Percentiles rank a stretch among this genome's conserved stretches.
phyloP scores from a whole-genome alignment of 2,797 vertebrate species.

The Acipenser oxyrinchus region DNA sequence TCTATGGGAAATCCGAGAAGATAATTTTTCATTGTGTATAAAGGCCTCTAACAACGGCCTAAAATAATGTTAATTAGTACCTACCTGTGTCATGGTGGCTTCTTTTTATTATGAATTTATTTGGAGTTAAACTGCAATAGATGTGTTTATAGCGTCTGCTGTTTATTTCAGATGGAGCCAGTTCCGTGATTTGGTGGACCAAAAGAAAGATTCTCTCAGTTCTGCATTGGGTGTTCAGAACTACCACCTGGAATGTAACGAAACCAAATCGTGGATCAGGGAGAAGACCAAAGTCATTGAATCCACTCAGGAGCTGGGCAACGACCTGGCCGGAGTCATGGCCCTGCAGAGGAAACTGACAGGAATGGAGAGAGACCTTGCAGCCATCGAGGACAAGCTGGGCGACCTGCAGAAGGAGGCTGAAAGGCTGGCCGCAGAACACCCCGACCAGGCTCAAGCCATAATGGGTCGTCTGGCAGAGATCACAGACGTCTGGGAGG shows the following conservation, averaged over 20 bases:
- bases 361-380: slow-evolving; percentile 91
- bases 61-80: no score
- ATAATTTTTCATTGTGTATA: no score
- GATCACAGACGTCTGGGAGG: slow-evolving; percentile 85
- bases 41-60: no score
- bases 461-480: slow-evolving; percentile 81
- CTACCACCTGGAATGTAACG: slow-evolving; percentile 96
- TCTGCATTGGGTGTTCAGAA: slow-evolving; percentile 95
- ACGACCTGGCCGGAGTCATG: slow-evolving; percentile 91
- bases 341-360: slow-evolving; percentile 94
- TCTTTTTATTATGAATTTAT: no score
- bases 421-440: slow-evolving; percentile 76
- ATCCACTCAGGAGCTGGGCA: slow-evolving; percentile 94
- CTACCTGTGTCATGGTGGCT: no score
- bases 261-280: slow-evolving; percentile 98
- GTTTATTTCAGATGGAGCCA: slow-evolving; percentile 78
- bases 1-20: no score
- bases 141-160: background rate
- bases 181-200: slow-evolving; percentile 92
- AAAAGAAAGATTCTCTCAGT: slow-evolving; percentile 86
- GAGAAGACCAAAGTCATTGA: slow-evolving; percentile 99
- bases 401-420: slow-evolving; percentile 86
- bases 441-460: slow-evolving; percentile 85
- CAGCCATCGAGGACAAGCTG: slow-evolving; percentile 91
- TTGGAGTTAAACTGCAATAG: no score